Evolutionary conservation across 2,113 vertebrate species (phyloP), one percentile per base, ranked within the genome.

Genomic region (Callospermophilus lateralis): DNA sequence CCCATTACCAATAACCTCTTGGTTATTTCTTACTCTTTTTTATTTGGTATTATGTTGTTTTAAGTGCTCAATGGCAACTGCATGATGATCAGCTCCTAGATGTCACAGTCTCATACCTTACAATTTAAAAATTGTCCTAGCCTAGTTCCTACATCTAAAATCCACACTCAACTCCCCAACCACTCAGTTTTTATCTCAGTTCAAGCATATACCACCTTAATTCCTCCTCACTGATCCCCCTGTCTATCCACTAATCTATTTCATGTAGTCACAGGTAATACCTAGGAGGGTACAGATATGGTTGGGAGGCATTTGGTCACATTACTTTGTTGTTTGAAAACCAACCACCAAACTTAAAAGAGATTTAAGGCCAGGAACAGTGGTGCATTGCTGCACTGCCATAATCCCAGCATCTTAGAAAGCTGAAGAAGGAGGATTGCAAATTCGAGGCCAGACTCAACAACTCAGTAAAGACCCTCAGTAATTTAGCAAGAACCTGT

Each of bases 241-340:
- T 6, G 17, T 0, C 12, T 9, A 17, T 26, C 24, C 19, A 4
- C 51, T 93, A 70, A 51, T 13, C 2, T 24, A 19, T 45, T 37
- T 7, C 94, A 63, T 8, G 30, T 32, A 89, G 55, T 6, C n/a
- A 30, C 22, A 68, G 37, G 6, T 8, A 34, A 0, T 30, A 39
- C 26, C 76, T 39, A 11, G 32, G 17, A 45, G 19, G 8, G n/a
- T 6, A 28, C 26, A 4, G 11, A n/a, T 13, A 8, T 65, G 5
- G 16, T 10, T 45, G 12, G 55, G n/a, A 87, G 19, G 1, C 37
- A 53, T 70, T 68, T 79, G 32, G 65, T 34, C 76, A 70, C 0
- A 10, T 32, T 19, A 51, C 45, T 90, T 55, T 92, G 22, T 11
- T 92, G 53, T 34, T 45, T 93, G 20, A 93, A 95, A 96, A 78